phyloP scores from a whole-genome alignment of 2,797 vertebrate species.

The Geotrypetes seraphini region DNA sequence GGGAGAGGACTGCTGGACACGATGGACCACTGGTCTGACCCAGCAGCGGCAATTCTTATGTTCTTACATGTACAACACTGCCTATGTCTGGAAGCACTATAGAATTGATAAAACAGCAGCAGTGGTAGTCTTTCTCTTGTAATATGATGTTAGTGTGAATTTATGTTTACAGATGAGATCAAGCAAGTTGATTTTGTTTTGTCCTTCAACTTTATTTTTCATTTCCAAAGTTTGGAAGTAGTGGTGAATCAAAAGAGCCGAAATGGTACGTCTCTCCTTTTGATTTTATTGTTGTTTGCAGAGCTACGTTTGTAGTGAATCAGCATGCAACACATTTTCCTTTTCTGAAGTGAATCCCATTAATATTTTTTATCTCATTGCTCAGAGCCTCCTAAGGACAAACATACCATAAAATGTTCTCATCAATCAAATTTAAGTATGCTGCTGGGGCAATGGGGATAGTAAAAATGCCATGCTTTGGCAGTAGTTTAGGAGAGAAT shows the following conservation, averaged over 20 bases:
- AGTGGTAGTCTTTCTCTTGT: too few species aligned
- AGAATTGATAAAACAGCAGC: too few species aligned
- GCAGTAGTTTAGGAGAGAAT: conserved; percentile 34
- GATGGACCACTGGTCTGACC: too few species aligned
- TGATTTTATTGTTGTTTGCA: neutral
- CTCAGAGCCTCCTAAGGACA: conserved; percentile 35
- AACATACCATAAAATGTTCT: conserved; percentile 31
- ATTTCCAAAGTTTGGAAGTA: neutral
- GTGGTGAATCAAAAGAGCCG: neutral
- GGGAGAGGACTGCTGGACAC: too few species aligned
- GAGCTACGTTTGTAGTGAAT: neutral
- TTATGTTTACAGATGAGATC: too few species aligned
- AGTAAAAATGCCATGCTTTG: conserved; percentile 43
- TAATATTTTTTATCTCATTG: conserved; percentile 37
- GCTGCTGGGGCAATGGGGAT: conserved; percentile 25
- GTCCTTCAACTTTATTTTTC: neutral
- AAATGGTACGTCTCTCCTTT: neutral
- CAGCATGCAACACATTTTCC: conserved; percentile 3
- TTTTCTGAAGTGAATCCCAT: conserved; percentile 25
- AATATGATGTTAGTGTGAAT: too few species aligned
- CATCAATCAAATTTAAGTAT: conserved; percentile 45
- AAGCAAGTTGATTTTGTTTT: too few species aligned
- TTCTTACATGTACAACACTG: too few species aligned
- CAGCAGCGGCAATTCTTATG: too few species aligned
- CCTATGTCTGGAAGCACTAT: too few species aligned